Base-by-base conservation (phyloP, 1,140 invertebrate genomes). In the Hyles euphorbiae region DNA sequence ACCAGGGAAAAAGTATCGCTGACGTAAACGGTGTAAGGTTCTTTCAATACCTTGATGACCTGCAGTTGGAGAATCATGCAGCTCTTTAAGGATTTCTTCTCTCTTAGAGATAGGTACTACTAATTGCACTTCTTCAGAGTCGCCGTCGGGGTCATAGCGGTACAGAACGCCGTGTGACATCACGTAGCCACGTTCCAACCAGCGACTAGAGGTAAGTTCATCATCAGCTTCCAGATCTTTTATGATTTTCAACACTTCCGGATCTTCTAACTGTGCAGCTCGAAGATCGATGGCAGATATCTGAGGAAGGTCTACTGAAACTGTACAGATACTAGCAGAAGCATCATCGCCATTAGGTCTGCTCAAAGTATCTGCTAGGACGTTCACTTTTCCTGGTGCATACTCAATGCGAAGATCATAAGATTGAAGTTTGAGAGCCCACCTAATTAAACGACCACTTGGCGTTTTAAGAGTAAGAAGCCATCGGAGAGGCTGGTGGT, bases 371-470 rank as follows among this genome's bases (percentile, higher is more conserved):
- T 75, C 70, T 8, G 69, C 71, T 1, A 74, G 50, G 10, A 65
- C 50, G 52, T 76, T 76, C 0, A 49, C 33, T 34, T 62, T 64
- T 9, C 72, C 72, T 7, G 76, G 70, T 3, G 62, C 58, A 53
- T 79, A 76, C 9, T 76, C 62, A 8, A 67, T 58, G 34, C 57
- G 34, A 33, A 74, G 45, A 57, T 86, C 65, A 61, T 78, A 90
- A 2, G 68, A 67, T 70, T 90, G 87, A 3, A 91, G 58, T 53
- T 65, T 61, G 53, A 52, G 82, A 86, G 5, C 61, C 63, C 46
- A n/a, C n/a, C n/a, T n/a, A n/a, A n/a, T n/a, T n/a, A n/a, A n/a
- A n/a, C n/a, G n/a, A n/a, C n/a, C n/a, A n/a, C n/a, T n/a, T n/a
- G n/a, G n/a, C n/a, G n/a, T n/a, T n/a, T n/a, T n/a, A n/a, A n/a